These are phyloP conservation scores for Enchytraeus crypticus DNA, from an alignment of 2,888 invertebrate species.

Conservation along the genomic window DNA sequence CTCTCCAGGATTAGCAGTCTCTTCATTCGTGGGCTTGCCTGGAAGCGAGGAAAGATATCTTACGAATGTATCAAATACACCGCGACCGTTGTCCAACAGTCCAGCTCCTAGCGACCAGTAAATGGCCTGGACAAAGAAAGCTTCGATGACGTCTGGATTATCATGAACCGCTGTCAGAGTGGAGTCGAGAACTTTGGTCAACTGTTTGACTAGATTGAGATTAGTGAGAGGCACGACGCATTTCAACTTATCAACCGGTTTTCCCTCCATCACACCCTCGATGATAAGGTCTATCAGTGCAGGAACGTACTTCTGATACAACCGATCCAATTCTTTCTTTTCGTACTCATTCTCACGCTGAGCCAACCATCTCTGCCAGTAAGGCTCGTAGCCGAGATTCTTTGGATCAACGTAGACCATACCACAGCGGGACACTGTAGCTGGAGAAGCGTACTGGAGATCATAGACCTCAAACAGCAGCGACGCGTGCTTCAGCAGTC, in stretches of 20 bases:
- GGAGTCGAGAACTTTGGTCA: slow-evolving; percentile 71
- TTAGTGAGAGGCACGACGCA: slow-evolving; percentile 75
- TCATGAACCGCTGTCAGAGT: slow-evolving; percentile 63
- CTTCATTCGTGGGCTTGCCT: slow-evolving; percentile 56
- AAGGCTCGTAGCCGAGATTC: slow-evolving; percentile 75
- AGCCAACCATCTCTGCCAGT: slow-evolving; percentile 59
- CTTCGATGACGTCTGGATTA: slow-evolving; percentile 56
- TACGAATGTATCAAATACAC: slow-evolving; percentile 69
- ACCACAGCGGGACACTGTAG: slow-evolving; percentile 81
- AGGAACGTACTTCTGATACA: slow-evolving; percentile 70
- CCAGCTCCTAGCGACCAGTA: slow-evolving; percentile 78
- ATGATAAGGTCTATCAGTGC: slow-evolving; percentile 63
- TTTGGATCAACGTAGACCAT: slow-evolving; percentile 91
- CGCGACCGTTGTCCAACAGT: slow-evolving; percentile 61
- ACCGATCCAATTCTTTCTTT: slow-evolving; percentile 35
- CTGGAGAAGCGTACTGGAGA: slow-evolving; percentile 80
- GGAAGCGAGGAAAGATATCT: slow-evolving; percentile 63
- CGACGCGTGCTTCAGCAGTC: slow-evolving; percentile 70
- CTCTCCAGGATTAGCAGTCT: slow-evolving; percentile 53
- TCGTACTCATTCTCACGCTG: slow-evolving; percentile 57
- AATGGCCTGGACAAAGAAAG: slow-evolving; percentile 64
- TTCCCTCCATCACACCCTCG: slow-evolving; percentile 63
- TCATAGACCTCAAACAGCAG: slow-evolving; percentile 82
- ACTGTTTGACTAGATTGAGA: slow-evolving; percentile 73
- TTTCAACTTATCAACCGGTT: slow-evolving; percentile 60